Conservation (phyloP, 2,797 vertebrate genomes). For the Euthynnus affinis region DNA sequence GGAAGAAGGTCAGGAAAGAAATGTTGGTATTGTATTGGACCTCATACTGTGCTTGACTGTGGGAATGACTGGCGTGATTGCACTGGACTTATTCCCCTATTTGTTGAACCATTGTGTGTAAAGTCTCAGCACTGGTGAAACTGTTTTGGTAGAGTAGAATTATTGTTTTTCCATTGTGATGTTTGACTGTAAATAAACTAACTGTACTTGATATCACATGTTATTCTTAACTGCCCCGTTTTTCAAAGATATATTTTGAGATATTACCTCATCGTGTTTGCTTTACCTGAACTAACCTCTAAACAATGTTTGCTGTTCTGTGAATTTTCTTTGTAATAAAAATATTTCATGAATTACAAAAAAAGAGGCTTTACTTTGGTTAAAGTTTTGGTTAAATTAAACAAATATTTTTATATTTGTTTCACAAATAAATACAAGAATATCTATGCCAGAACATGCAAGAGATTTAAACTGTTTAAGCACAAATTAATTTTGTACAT, state of each 20-base stretch:
- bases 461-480: conserved; percentile 15
- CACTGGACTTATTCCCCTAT: conserved; percentile 72
- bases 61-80: conserved; percentile 72
- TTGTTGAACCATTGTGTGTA: conserved; percentile 80
- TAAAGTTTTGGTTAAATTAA: conserved; percentile 4
- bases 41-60: conserved; percentile 78
- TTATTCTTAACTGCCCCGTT: conserved; percentile 85
- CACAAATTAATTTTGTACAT: neutral
- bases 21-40: conserved; percentile 74
- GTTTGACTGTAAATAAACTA: conserved; percentile 84
- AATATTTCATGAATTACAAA: conserved; percentile 82
- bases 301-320: conserved; percentile 89
- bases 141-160: conserved; percentile 86
- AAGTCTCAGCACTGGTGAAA: conserved; percentile 91
- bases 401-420: conserved; percentile 17
- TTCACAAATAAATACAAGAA: conserved; percentile 27
- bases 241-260: conserved; percentile 86
- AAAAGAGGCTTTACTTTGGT: conserved; percentile 55
- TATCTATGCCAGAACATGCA: conserved; percentile 26
- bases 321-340: conserved; percentile 92
- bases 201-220: conserved; percentile 84
- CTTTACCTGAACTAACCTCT: conserved; percentile 80
- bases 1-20: conserved; percentile 58
- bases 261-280: conserved; percentile 84
- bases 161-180: conserved; percentile 84